phyloP scores from a whole-genome alignment of 2,113 vertebrate species.

The Hepsetus odoe region DNA sequence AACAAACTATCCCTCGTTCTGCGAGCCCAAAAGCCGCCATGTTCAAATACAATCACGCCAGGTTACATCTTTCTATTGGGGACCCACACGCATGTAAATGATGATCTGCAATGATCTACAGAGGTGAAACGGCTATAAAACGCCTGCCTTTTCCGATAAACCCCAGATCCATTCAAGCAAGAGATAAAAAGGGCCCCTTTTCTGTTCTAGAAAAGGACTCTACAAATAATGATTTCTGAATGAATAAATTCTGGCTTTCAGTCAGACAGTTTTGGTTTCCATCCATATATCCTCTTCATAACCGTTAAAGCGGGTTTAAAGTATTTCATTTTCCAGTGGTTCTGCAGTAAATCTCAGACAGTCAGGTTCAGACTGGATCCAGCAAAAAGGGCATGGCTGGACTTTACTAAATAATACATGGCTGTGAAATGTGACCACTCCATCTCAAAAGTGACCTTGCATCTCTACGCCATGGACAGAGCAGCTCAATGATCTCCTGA shows the following conservation, averaged over 20 bases:
- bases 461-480: neutral
- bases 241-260: slow-evolving; percentile 12
- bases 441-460: slow-evolving; percentile 23
- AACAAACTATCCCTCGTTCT: slow-evolving; percentile 44
- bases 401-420: slow-evolving; percentile 40
- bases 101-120: slow-evolving; percentile 36
- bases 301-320: slow-evolving; percentile 26
- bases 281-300: slow-evolving; percentile 9
- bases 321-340: slow-evolving; percentile 18
- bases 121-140: slow-evolving; percentile 31
- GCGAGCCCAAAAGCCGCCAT: slow-evolving; percentile 37
- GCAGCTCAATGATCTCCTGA: slow-evolving; percentile 17
- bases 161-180: slow-evolving; percentile 12
- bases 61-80: slow-evolving; percentile 33
- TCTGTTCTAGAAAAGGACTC: neutral
- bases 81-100: slow-evolving; percentile 50
- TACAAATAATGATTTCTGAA: no score
- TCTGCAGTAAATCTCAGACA: slow-evolving; percentile 43
- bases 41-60: slow-evolving; percentile 39
- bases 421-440: slow-evolving; percentile 19
- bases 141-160: slow-evolving; percentile 39
- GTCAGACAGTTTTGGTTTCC: slow-evolving; percentile 21
- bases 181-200: neutral
- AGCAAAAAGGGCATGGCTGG: slow-evolving; percentile 26
- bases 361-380: slow-evolving; percentile 32